Conservation (phyloP, 2,797 vertebrate genomes). For the Eremophila alpestris region DNA sequence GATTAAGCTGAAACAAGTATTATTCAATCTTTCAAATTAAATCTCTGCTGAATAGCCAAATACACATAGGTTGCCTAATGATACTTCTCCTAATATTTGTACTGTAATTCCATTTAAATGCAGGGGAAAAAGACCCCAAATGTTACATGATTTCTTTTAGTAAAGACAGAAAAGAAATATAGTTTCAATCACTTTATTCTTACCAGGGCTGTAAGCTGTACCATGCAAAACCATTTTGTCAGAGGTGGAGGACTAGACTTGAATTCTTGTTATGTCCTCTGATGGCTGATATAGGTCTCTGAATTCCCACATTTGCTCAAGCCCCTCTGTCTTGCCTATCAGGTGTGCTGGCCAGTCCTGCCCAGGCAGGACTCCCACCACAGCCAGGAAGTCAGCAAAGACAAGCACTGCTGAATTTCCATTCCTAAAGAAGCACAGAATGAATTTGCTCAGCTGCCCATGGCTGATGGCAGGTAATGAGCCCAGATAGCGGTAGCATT, state of each 20-base stretch:
- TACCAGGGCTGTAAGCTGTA: background rate
- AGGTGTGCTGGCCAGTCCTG: background rate
- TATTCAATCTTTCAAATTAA: background rate
- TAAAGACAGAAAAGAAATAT: background rate
- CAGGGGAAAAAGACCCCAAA: background rate
- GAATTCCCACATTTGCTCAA: background rate
- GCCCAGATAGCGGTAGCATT: background rate
- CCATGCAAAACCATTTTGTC: background rate
- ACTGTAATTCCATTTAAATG: background rate
- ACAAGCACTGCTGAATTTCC: background rate
- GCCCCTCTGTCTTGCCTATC: background rate
- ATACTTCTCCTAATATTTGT: background rate
- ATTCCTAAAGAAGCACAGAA: background rate
- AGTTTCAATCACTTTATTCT: background rate
- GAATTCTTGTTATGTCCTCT: background rate
- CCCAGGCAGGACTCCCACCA: background rate
- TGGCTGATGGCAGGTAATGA: background rate
- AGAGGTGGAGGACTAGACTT: background rate
- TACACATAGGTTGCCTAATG: background rate
- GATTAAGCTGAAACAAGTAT: background rate
- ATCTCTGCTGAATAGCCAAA: background rate
- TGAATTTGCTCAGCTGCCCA: background rate
- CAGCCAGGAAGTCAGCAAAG: fast-evolving
- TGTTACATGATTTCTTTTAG: background rate
- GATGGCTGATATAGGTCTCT: background rate